Evolutionary conservation across 2,888 invertebrate species (phyloP), one percentile per base, ranked within the genome.

Genomic region (Acrocyrtus sp.): DNA sequence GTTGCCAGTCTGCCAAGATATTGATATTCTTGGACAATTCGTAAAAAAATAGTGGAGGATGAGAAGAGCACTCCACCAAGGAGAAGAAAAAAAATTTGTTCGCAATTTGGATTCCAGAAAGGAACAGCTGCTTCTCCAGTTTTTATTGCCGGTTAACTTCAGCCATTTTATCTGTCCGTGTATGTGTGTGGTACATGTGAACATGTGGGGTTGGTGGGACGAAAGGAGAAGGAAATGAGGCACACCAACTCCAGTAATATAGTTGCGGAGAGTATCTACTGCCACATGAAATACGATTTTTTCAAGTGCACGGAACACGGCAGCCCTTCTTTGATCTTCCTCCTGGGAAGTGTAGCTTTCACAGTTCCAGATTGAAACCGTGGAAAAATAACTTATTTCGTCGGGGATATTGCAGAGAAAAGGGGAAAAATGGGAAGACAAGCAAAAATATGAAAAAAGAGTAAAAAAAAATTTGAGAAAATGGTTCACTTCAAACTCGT

Each of bases 321-420:
- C 50, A 34, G 50, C 48, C 48, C 61, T 61, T 48, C 43, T 62
- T 63, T 63, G 62, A 63, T 63, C 62, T 51, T 39, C 41, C 62
- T 43, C 62, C 3, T 51, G 62, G 51, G 53, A 53, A 63, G 15
- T 48, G 27, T 24, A 53, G 22, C 21, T 27, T 51, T 15, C 12
- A 39, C n/a, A n/a, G n/a, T n/a, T n/a, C n/a, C n/a, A n/a, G n/a
- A n/a, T n/a, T n/a, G n/a, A n/a, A n/a, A n/a, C n/a, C n/a, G n/a
- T n/a, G n/a, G n/a, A n/a, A n/a, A n/a, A n/a, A n/a, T n/a, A n/a
- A n/a, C n/a, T n/a, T n/a, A n/a, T n/a, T n/a, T n/a, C n/a, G n/a
- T n/a, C n/a, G n/a, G n/a, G n/a, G n/a, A n/a, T n/a, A 39, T 12
- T 39, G 12, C 39, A 12, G 39, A 12, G 12, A 10, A 6, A 39